phyloP scores from a whole-genome alignment of 2,113 vertebrate species.

The Lasiurus cinereus region DNA sequence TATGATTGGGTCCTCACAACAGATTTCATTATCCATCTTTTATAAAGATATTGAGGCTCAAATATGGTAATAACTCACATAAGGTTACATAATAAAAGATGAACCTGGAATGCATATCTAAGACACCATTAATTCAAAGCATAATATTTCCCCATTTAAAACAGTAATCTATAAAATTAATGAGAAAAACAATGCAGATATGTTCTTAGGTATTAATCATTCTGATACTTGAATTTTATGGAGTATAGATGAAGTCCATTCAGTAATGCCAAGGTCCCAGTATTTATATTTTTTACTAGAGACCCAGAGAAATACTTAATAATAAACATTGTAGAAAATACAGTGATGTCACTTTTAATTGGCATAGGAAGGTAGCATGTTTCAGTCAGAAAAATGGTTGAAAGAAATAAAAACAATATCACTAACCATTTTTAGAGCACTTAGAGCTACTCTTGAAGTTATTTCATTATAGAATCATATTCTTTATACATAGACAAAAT shows the following conservation, averaged over 20 bases:
- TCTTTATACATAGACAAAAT: background rate
- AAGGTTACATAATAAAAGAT: background rate
- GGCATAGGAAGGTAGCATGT: background rate
- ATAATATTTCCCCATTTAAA: background rate
- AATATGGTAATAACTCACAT: background rate
- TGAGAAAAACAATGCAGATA: background rate
- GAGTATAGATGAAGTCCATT: background rate
- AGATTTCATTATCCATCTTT: background rate
- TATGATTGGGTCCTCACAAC: background rate
- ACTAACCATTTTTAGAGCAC: background rate
- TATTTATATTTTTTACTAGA: background rate
- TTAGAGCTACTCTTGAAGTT: background rate
- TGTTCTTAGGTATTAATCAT: background rate
- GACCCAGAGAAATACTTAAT: background rate
- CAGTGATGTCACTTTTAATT: background rate
- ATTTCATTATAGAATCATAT: constrained; percentile 20
- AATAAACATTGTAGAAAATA: background rate
- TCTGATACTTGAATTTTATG: background rate
- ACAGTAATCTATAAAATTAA: background rate
- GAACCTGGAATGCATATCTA: background rate
- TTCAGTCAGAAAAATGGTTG: background rate
- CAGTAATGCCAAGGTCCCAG: background rate
- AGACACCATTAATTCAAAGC: background rate
- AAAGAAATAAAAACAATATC: background rate
- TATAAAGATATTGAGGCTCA: constrained; percentile 13